Evolutionary conservation across 2,888 invertebrate genomes (phyloP), one percentile per base, ranked within the genome.

Genomic region (Leptinotarsa rubiginosa): DNA sequence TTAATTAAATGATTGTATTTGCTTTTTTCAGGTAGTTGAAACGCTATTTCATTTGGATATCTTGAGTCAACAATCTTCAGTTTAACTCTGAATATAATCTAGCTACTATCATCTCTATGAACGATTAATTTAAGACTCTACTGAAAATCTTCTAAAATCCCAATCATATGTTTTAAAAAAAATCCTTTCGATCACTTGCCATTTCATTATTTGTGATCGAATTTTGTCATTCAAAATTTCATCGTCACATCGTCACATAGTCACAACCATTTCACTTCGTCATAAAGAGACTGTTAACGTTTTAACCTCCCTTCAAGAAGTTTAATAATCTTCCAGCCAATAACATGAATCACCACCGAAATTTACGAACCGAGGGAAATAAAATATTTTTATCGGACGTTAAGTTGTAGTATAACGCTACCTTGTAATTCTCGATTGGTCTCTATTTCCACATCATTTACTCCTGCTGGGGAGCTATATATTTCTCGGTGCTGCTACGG

Each of bases 381-480:
- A 78, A 75, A 73, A 72, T 74, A 78, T 74, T 78, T 78, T 78
- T 76, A 78, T 78, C 71, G 74, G 72, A 69, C 65, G 66, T 77
- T 75, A 72, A 75, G 72, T 65, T 73, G 69, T 75, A 74, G 75
- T 78, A 75, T 78, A 68, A 73, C 74, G 67, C 47, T 70, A 69
- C 75, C 74, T 73, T 75, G 77, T 77, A 78, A 79, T 79, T 80
- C 79, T 78, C 78, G 76, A 81, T 81, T 78, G 79, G 79, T 77
- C 75, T 76, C 78, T 75, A 80, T 80, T 82, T 81, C 78, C 80
- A 77, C 75, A 73, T 80, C 81, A 81, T 82, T 82, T 81, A 77
- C 76, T 76, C 72, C 75, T 77, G 68, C 75, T 75, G 56, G 73
- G 76, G 75, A 54, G 72, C 73, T 65, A 66, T 75, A 74, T 76